Conservation (phyloP, 1,140 invertebrate genomes). For the Caenorhabditis inopinata region DNA sequence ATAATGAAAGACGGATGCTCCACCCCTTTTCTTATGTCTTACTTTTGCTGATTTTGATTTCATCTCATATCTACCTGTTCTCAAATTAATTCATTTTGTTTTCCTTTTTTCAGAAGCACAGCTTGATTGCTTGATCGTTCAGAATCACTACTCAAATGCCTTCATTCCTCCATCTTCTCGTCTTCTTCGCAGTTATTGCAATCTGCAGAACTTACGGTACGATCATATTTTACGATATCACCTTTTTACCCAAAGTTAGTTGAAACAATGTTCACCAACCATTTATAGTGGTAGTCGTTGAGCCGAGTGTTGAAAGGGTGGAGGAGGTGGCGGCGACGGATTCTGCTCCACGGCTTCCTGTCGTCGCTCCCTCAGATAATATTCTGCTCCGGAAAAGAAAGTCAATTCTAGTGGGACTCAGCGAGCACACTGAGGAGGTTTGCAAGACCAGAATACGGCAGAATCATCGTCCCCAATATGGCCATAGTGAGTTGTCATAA, state of each 20-base stretch:
- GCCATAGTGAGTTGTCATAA: neutral
- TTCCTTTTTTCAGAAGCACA: too few species aligned
- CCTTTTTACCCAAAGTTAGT: neutral
- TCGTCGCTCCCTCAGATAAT: neutral
- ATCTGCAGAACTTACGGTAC: neutral
- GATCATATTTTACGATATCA: neutral
- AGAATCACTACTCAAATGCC: neutral
- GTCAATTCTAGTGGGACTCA: conserved; percentile 22
- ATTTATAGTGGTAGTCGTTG: conserved; percentile 27
- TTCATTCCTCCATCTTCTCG: neutral
- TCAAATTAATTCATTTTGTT: too few species aligned
- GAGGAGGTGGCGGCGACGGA: neutral
- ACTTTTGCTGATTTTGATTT: neutral
- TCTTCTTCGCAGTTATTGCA: neutral
- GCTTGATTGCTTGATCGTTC: neutral
- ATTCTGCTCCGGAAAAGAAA: conserved; percentile 28
- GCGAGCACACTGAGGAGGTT: conserved; percentile 2
- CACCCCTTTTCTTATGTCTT: neutral
- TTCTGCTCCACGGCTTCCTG: neutral
- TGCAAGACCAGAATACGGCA: neutral
- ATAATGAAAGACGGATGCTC: too few species aligned
- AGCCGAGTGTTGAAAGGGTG: neutral
- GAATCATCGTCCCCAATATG: neutral
- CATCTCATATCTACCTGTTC: neutral
- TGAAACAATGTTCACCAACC: neutral